A percentile compares a stretch with the other conserved stretches of the same genome.
phyloP scores from a whole-genome alignment of 1,140 invertebrate species.

The Polypedilum pembai region DNA sequence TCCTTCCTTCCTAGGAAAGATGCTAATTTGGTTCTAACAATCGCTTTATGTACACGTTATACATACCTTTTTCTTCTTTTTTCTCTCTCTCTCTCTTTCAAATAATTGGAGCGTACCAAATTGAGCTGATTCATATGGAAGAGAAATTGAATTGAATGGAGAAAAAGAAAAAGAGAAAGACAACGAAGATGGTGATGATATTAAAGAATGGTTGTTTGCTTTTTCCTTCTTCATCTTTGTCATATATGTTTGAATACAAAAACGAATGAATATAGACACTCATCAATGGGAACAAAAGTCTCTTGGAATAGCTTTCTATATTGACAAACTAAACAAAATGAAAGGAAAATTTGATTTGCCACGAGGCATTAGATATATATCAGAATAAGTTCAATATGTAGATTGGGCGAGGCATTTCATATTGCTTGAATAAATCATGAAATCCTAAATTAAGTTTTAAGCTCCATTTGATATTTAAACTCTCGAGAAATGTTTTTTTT shows the following conservation, averaged over 20 bases:
- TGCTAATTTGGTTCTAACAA: constrained; percentile 9
- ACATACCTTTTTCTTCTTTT: background rate
- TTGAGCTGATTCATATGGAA: background rate
- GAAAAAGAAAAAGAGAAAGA: background rate
- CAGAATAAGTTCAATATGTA: no score
- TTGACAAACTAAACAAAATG: no score
- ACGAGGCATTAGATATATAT: no score
- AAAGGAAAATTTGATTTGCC: no score
- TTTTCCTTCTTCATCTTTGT: no score
- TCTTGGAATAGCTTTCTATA: no score
- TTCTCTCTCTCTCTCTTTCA: background rate
- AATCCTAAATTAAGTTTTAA: constrained; percentile 11
- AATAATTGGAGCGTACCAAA: constrained; percentile 9
- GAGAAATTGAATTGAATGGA: background rate
- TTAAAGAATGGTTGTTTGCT: no score
- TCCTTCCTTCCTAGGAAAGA: background rate
- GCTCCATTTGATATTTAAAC: constrained; percentile 13
- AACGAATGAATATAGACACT: no score
- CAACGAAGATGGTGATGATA: no score
- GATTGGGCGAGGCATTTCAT: background rate
- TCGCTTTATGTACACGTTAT: background rate
- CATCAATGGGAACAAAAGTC: no score
- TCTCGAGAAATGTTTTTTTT: background rate
- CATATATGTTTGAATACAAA: no score
- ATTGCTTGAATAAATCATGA: background rate